phyloP scores from a whole-genome alignment of 2,888 invertebrate species.

The Tetragnatha montana region DNA sequence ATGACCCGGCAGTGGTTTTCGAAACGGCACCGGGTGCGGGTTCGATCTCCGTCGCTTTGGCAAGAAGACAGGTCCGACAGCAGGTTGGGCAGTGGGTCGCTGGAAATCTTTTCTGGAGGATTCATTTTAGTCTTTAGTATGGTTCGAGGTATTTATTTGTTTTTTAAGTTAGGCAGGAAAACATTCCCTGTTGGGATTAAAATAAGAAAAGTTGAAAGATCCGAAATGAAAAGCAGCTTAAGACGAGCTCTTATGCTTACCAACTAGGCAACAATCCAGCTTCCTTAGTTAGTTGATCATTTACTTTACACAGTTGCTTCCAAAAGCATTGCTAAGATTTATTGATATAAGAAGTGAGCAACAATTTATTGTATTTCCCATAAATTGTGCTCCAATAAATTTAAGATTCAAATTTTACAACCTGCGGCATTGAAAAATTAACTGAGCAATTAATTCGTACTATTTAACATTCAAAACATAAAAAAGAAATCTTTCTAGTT shows the following conservation, averaged over 20 bases:
- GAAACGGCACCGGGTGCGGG: slow-evolving; percentile 23
- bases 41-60: slow-evolving; percentile 50
- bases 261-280: slow-evolving; percentile 14
- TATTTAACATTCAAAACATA: no score
- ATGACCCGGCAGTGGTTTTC: slow-evolving; percentile 24
- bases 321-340: no score
- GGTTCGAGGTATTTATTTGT: background rate
- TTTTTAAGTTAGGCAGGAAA: background rate
- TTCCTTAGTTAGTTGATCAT: background rate
- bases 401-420: no score
- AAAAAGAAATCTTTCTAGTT: no score
- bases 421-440: no score
- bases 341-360: no score
- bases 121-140: slow-evolving; percentile 4
- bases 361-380: no score
- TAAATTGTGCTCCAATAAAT: no score
- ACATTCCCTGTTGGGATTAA: slow-evolving; percentile 36
- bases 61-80: slow-evolving; percentile 38
- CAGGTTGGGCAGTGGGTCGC: slow-evolving; percentile 33
- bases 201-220: slow-evolving; percentile 25
- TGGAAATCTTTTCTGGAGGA: slow-evolving; percentile 8
- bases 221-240: background rate
- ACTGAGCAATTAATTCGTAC: no score
- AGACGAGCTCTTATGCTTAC: slow-evolving; percentile 28
- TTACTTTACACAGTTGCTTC: no score